Percentiles rank a stretch among this genome's conserved stretches.
Conservation (phyloP, 1,140 invertebrate species). For the Medauroidea extradentata region DNA sequence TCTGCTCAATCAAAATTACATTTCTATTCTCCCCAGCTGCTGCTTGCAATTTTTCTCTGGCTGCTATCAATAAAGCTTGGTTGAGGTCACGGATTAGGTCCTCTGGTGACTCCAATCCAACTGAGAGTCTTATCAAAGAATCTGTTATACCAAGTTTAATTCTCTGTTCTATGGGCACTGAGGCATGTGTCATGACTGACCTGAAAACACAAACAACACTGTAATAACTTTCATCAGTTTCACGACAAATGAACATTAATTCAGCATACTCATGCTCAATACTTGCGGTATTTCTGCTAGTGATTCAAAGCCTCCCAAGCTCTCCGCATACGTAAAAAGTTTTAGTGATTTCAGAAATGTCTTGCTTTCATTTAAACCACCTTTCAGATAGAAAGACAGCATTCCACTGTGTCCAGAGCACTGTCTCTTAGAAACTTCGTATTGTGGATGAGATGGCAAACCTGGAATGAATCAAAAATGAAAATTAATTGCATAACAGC, state of each 20-base stretch:
- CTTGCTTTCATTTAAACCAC: constrained; percentile 67
- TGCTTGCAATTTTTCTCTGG: neutral
- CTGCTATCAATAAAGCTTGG: constrained; percentile 58
- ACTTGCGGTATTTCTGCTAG: constrained; percentile 79
- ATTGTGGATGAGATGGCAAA: constrained; percentile 86
- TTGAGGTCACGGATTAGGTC: constrained; percentile 89
- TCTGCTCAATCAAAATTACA: neutral
- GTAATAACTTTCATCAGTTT: too few species aligned
- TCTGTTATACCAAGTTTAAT: constrained; percentile 78
- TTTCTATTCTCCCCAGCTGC: neutral
- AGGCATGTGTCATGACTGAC: constrained; percentile 76
- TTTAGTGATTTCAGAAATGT: constrained; percentile 76
- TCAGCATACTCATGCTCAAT: too few species aligned
- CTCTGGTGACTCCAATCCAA: constrained; percentile 83
- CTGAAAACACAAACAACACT: constrained; percentile 45
- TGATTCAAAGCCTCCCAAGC: constrained; percentile 93
- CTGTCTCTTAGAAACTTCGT: constrained; percentile 78
- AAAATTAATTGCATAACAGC: too few species aligned
- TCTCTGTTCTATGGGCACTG: constrained; percentile 67
- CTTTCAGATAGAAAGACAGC: constrained; percentile 83
- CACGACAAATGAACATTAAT: too few species aligned
- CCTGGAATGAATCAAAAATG: too few species aligned
- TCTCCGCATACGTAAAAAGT: constrained; percentile 88
- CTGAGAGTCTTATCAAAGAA: constrained; percentile 81
- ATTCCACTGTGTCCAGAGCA: constrained; percentile 90